Percentiles rank a stretch among this genome's conserved stretches.
Evolutionary conservation across 2,797 vertebrate species (phyloP).

Genomic region (Notoglanidium macrostoma): DNA sequence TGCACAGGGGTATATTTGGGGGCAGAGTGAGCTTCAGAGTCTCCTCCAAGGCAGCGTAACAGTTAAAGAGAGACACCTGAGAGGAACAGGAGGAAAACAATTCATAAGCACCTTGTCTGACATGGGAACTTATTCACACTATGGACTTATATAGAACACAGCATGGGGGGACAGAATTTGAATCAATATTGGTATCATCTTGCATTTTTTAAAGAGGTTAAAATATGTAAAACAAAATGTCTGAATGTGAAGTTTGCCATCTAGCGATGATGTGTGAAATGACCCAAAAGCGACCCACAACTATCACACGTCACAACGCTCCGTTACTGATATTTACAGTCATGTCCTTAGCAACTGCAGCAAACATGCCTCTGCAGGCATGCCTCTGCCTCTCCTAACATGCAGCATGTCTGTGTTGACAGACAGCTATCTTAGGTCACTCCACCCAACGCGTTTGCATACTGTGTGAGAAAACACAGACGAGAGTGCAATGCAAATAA

Average conservation of each 20-base stretch:
- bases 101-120: neutral
- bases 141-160: neutral
- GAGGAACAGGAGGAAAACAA: constrained; percentile 19
- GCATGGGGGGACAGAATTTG: neutral
- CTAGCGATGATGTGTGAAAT: neutral
- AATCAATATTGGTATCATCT: no score
- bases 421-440: no score
- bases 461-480: neutral
- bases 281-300: neutral
- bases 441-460: neutral
- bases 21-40: constrained; percentile 78
- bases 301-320: neutral
- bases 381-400: neutral
- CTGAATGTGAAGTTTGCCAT: neutral
- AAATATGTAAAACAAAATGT: neutral
- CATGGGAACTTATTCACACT: neutral
- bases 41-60: constrained; percentile 79
- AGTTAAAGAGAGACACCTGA: constrained; percentile 82
- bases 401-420: neutral
- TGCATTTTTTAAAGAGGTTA: no score
- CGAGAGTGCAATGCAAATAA: neutral
- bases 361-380: no score
- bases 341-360: neutral
- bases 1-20: constrained; percentile 58
- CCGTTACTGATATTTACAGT: neutral